Percentiles rank a stretch among this genome's conserved stretches.
Conservation (phyloP, 2,888 invertebrate genomes). For the Nomada ruficornis region DNA sequence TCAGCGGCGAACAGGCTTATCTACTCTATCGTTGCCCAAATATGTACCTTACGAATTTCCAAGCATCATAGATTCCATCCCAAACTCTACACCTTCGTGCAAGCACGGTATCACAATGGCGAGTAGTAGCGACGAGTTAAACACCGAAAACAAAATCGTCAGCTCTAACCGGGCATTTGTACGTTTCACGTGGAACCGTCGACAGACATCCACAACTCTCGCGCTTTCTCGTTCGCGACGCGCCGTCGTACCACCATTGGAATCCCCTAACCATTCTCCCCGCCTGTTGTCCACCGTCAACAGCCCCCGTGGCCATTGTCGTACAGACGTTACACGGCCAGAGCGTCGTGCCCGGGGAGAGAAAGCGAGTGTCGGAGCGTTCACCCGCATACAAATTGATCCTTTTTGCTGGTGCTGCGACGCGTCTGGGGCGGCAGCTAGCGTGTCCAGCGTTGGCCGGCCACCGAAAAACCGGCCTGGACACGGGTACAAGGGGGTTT, state of each 20-base stretch:
- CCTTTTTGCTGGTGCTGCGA: conserved; percentile 66
- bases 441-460: conserved; percentile 45
- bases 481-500: conserved; percentile 74
- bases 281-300: conserved; percentile 26
- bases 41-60: too few species aligned
- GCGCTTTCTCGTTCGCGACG: not conserved
- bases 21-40: too few species aligned
- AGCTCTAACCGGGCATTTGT: not conserved
- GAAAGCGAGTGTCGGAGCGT: conserved; percentile 64
- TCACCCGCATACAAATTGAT: conserved; percentile 75
- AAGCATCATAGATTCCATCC: too few species aligned
- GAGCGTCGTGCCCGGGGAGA: conserved; percentile 35
- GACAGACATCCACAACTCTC: not conserved
- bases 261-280: conserved; percentile 22
- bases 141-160: too few species aligned
- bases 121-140: too few species aligned
- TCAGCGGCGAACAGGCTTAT: too few species aligned
- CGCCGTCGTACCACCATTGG: not conserved
- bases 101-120: too few species aligned
- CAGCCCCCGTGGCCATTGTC: conserved; percentile 61
- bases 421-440: conserved; percentile 63
- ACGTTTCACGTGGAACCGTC: not conserved
- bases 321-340: conserved; percentile 57
- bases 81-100: too few species aligned
- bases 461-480: conserved; percentile 76